Percentiles rank a stretch among this genome's conserved stretches.
phyloP scores from a whole-genome alignment of 2,888 invertebrate species.

The Hoplodrina ambigua region DNA sequence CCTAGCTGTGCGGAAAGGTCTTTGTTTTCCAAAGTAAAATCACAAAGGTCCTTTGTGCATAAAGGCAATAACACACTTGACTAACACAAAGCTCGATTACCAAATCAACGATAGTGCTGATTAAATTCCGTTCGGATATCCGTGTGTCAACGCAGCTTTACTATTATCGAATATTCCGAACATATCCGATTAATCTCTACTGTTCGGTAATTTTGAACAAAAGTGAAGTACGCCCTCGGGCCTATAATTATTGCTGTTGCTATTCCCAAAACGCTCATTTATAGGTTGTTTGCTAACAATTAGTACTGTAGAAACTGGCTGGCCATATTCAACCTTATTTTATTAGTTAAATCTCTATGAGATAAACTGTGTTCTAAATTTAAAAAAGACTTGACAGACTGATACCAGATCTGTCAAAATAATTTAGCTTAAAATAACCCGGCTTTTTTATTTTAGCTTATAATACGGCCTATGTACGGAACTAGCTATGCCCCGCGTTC shows the following conservation, averaged over 20 bases:
- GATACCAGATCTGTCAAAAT: too few species aligned
- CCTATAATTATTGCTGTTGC: conserved; percentile 44
- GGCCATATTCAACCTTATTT: too few species aligned
- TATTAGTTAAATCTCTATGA: too few species aligned
- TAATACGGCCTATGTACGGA: too few species aligned
- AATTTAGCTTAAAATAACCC: too few species aligned
- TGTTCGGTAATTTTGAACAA: conserved; percentile 64
- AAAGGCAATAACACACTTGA: conserved; percentile 22
- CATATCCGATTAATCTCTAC: conserved; percentile 21
- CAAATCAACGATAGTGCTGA: conserved; percentile 6
- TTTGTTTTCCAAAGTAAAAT: background rate
- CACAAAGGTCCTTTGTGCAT: background rate
- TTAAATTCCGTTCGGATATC: conserved; percentile 14
- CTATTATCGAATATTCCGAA: conserved; percentile 60
- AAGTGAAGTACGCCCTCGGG: conserved; percentile 58
- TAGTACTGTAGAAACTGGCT: conserved; percentile 19
- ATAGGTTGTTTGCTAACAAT: conserved; percentile 50
- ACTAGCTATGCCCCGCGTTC: too few species aligned
- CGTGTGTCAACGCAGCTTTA: conserved; percentile 35
- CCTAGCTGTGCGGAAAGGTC: too few species aligned
- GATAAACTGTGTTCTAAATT: too few species aligned
- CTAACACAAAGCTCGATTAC: conserved; percentile 19
- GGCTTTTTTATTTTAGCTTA: too few species aligned
- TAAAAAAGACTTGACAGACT: too few species aligned
- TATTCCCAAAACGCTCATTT: conserved; percentile 51